Evolutionary conservation across 2,888 invertebrate genomes (phyloP).

Genomic region (Sympetrum striolatum): DNA sequence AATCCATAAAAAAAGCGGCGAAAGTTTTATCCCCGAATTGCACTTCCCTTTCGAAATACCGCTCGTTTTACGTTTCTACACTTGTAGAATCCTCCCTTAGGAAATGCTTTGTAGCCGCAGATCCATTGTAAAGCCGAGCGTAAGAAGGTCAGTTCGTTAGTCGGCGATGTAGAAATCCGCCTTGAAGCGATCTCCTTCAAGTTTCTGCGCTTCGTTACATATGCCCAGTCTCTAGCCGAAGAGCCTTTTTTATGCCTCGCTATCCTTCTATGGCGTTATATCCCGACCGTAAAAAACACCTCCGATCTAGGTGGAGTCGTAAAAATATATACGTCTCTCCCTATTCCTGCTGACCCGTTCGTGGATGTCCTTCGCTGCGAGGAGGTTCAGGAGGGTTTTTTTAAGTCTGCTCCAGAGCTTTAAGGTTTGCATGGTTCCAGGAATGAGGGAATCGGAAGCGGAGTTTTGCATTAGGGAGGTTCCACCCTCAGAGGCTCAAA

Average conservation of each 20-base stretch:
- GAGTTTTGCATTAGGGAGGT: too few species aligned
- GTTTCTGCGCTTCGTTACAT: not conserved
- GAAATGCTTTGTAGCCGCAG: not conserved
- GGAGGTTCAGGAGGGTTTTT: not conserved
- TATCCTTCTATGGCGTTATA: not conserved
- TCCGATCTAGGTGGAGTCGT: not conserved
- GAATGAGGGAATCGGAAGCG: not conserved
- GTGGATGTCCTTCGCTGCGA: not conserved
- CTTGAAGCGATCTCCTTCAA: not conserved
- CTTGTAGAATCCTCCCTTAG: not conserved
- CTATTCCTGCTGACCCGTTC: not conserved
- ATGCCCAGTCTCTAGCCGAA: not conserved
- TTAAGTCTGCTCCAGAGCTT: not conserved
- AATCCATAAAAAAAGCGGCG: not conserved
- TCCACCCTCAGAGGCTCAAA: too few species aligned
- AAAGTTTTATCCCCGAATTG: not conserved
- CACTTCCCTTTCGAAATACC: not conserved
- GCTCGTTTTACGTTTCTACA: not conserved
- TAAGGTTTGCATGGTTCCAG: not conserved
- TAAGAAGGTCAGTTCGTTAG: too few species aligned
- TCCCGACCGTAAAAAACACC: constrained; percentile 5
- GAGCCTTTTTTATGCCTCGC: not conserved
- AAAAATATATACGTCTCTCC: not conserved
- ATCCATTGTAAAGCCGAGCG: too few species aligned
- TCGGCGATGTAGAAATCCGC: not conserved